These are phyloP conservation scores for Ostrea edulis DNA, from an alignment of 1,140 invertebrate genomes.

Conservation along the genomic window DNA sequence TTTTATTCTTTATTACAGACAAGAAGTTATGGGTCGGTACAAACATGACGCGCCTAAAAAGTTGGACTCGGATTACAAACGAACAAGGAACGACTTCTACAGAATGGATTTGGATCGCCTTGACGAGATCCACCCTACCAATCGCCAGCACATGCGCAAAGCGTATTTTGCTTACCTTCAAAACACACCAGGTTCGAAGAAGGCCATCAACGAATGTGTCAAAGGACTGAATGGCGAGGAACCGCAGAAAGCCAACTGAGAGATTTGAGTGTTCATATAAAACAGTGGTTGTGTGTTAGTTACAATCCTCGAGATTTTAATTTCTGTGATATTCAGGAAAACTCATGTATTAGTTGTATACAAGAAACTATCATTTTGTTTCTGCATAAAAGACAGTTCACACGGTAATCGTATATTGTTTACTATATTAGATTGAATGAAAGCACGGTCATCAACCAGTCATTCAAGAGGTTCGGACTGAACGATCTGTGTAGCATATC, in stretches of 20 bases:
- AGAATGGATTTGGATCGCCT: conserved; percentile 76
- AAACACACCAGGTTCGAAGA: conserved; percentile 75
- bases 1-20: conserved; percentile 62
- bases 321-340: no score
- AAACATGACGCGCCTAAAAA: conserved; percentile 68
- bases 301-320: no score
- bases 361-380: no score
- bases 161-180: conserved; percentile 78
- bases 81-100: conserved; percentile 77
- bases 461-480: no score
- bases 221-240: conserved; percentile 50
- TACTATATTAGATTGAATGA: no score
- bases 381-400: no score
- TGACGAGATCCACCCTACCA: conserved; percentile 72
- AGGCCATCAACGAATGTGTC: conserved; percentile 75
- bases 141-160: conserved; percentile 70
- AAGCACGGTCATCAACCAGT: no score
- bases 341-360: no score
- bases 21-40: conserved; percentile 72
- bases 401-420: no score
- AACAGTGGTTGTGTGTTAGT: neutral
- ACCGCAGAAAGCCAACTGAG: conserved; percentile 42
- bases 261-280: neutral
- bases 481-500: no score
- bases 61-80: conserved; percentile 72